Evolutionary conservation across 1,140 invertebrate genomes (phyloP).

Genomic region (Drosophila repleta): DNA sequence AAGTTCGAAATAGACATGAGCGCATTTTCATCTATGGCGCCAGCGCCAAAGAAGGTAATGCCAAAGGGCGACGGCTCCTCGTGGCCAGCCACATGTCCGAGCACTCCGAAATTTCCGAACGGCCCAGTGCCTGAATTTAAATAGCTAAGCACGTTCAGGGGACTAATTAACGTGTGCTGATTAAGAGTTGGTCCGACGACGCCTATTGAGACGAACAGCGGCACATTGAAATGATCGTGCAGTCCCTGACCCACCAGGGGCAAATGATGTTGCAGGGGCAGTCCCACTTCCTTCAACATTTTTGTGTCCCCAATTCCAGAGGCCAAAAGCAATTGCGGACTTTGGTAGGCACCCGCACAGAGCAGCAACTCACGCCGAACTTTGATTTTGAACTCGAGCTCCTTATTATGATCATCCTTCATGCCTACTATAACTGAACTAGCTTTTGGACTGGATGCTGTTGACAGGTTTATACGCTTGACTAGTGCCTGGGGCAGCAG

Average conservation of each 20-base stretch:
- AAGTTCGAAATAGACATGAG: slow-evolving; percentile 88
- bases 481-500: slow-evolving; percentile 88
- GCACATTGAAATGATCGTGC: slow-evolving; percentile 90
- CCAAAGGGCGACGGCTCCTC: slow-evolving; percentile 83
- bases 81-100: slow-evolving; percentile 84
- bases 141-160: slow-evolving; percentile 86
- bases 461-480: slow-evolving; percentile 77
- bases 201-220: slow-evolving; percentile 88
- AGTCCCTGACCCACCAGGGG: slow-evolving; percentile 87
- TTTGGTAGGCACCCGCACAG: slow-evolving; percentile 88
- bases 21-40: slow-evolving; percentile 87
- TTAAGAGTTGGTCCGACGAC: slow-evolving; percentile 87
- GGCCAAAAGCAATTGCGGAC: slow-evolving; percentile 89
- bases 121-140: slow-evolving; percentile 86
- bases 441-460: slow-evolving; percentile 21
- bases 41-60: slow-evolving; percentile 88
- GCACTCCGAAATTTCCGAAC: slow-evolving; percentile 86
- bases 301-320: slow-evolving; percentile 87
- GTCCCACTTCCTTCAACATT: slow-evolving; percentile 84
- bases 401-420: slow-evolving; percentile 71
- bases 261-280: slow-evolving; percentile 85
- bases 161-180: slow-evolving; percentile 85
- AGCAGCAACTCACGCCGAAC: slow-evolving; percentile 89
- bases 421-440: slow-evolving; percentile 62
- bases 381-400: slow-evolving; percentile 83